Percentiles rank a stretch among this genome's conserved stretches.
Conservation (phyloP, 2,797 vertebrate species). For the Ctenopoma multispine region DNA sequence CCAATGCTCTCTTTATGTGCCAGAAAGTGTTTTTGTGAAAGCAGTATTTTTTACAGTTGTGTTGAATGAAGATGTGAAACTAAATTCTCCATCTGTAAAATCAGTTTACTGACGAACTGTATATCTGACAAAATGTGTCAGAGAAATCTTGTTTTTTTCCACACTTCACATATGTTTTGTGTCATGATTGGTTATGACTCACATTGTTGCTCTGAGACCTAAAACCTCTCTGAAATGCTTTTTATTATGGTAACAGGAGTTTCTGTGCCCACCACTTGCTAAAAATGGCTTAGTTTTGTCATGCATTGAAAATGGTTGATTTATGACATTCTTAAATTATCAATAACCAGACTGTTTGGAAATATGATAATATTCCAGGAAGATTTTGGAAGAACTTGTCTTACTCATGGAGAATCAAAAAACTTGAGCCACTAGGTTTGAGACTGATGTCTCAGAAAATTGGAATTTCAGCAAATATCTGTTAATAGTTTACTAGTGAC, state of each 20-base stretch:
- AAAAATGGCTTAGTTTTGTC: slow-evolving; percentile 46
- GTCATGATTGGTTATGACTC: slow-evolving; percentile 49
- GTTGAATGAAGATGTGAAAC: background rate
- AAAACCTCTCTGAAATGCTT: slow-evolving; percentile 48
- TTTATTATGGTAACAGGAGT: slow-evolving; percentile 45
- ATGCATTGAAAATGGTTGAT: slow-evolving; percentile 46
- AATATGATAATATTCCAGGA: slow-evolving; percentile 41
- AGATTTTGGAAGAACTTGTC: slow-evolving; percentile 1
- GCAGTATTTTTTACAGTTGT: background rate
- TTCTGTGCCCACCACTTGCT: slow-evolving; percentile 32
- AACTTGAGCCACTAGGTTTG: background rate
- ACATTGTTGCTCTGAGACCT: slow-evolving; percentile 30
- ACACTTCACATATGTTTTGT: slow-evolving; percentile 58
- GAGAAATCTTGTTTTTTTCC: slow-evolving; percentile 7
- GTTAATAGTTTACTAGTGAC: no score
- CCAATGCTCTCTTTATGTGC: background rate
- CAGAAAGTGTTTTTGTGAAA: slow-evolving; percentile 8
- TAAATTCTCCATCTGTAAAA: slow-evolving; percentile 4
- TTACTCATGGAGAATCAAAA: slow-evolving; percentile 5
- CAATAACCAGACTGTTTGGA: slow-evolving; percentile 37
- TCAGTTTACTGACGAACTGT: slow-evolving; percentile 17
- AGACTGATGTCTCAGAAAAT: background rate
- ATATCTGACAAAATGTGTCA: slow-evolving; percentile 6
- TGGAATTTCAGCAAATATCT: background rate
- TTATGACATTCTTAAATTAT: slow-evolving; percentile 40